phyloP scores from a whole-genome alignment of 2,113 vertebrate genomes.

The Struthidea cinerea region DNA sequence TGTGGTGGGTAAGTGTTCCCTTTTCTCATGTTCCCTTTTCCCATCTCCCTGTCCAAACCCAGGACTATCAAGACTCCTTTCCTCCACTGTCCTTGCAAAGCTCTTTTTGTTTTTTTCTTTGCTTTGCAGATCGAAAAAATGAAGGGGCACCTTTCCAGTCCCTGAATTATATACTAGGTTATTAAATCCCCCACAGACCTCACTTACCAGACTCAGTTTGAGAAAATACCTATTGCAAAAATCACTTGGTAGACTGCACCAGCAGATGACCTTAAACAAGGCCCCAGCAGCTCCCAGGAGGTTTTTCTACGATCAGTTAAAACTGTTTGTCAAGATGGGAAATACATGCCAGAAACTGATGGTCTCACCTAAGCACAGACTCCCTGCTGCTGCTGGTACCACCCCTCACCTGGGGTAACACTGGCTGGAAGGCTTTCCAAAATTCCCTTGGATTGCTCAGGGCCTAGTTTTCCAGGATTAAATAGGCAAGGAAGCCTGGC shows the following conservation, averaged over 20 bases:
- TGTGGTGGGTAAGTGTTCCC: not conserved
- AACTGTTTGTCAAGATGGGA: not conserved
- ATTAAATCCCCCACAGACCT: not conserved
- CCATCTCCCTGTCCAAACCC: not conserved
- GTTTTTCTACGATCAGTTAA: not conserved
- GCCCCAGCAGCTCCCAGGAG: not conserved
- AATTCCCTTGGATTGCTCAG: not conserved
- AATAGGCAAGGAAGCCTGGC: not conserved
- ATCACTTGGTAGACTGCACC: not conserved
- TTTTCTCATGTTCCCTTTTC: not conserved
- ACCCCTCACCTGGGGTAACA: not conserved
- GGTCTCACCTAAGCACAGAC: not conserved
- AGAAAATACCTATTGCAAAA: not conserved
- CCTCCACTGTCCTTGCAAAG: not conserved
- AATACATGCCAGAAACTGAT: not conserved
- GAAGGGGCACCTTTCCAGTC: not conserved
- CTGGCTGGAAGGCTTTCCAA: not conserved
- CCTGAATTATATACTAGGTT: not conserved
- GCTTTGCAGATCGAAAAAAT: not conserved
- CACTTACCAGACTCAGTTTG: not conserved
- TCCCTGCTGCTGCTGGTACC: not conserved
- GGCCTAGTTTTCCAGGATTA: not conserved
- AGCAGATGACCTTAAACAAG: not conserved
- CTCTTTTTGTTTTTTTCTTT: not conserved
- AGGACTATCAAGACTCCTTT: not conserved